Percentiles rank a stretch among this genome's conserved stretches.
These are phyloP conservation scores for Thereuonema tuberculata DNA, from an alignment of 1,140 invertebrate species.

Conservation along the genomic window DNA sequence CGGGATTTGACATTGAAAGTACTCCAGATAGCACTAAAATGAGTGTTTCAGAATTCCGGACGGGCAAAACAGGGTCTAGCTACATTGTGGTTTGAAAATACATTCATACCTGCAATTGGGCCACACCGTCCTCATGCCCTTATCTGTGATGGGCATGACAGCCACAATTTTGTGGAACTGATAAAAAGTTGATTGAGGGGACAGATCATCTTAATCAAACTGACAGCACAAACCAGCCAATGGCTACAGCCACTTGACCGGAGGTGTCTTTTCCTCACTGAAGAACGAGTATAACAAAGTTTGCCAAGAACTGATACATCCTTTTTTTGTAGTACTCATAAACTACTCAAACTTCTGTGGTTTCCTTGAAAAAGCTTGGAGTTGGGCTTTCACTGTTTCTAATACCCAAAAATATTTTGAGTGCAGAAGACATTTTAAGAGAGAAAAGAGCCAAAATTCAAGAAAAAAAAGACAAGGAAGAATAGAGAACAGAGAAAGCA, in stretches of 20 bases:
- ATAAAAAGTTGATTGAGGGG: neutral
- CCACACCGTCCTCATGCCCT: neutral
- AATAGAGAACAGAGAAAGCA: too few relatives aligned
- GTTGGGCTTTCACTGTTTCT: neutral
- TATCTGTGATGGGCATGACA: slow-evolving; percentile 2
- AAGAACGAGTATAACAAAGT: neutral
- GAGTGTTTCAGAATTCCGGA: neutral
- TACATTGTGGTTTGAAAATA: neutral
- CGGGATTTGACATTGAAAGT: neutral
- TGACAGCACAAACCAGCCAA: neutral
- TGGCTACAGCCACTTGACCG: slow-evolving; percentile 5
- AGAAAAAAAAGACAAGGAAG: too few relatives aligned
- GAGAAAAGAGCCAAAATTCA: too few relatives aligned
- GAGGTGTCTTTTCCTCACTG: neutral
- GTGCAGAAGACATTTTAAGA: too few relatives aligned
- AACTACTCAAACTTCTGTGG: neutral
- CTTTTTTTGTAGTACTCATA: neutral
- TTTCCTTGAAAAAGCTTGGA: neutral
- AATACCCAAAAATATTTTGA: too few relatives aligned
- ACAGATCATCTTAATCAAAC: neutral
- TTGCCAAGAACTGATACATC: neutral
- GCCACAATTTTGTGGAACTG: slow-evolving; percentile 1
- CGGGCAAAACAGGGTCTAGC: slow-evolving; percentile 3
- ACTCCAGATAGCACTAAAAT: neutral
- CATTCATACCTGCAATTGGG: neutral